Base-by-base conservation (phyloP, 1,140 invertebrate genomes). In the Drosophila auraria region DNA sequence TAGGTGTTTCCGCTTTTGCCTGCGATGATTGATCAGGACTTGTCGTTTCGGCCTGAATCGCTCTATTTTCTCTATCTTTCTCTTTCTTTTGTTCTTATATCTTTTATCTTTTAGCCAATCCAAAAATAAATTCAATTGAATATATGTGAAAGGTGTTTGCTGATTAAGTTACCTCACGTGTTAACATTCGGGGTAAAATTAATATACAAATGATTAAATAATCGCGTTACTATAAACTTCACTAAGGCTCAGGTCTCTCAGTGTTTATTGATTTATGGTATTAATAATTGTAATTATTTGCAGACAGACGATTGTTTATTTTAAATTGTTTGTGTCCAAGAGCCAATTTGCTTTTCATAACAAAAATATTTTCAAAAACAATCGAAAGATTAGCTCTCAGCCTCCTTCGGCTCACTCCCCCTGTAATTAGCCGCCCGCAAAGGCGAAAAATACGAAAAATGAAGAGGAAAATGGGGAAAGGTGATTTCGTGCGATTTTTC, bases 401-500 rank as follows among this genome's bases (percentile, higher is more conserved):
- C 20, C 47, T 5, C 15, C n/a, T 17, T 3, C 36, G 20, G 7
- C 11, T 6, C 38, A 6, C 12, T 15, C 27, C 42, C 5, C 27
- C 15, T 27, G 63, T 36, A 54, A 71, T 71, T 51, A 71, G 27
- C 20, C 23, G 27, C 63, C 63, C 63, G 64, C 64, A 33, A 25
- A 68, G 51, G 25, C 25, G 27, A 59, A 14, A 36, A 66, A 40
- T 61, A 36, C 33, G 33, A 45, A 59, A 27, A 20, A 27, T 38
- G 36, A 56, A 40, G 33, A 47, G 33, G 68, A 56, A 71, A 71
- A 71, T 49, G 64, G 64, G 50, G 83, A 87, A 87, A 87, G 83
- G 83, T 87, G 83, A 83, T 61, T 75, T 75, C 61, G 74, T 82
- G 70, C 60, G 61, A 87, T 78, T 87, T 83, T 71, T 33, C 40